phyloP scores from a whole-genome alignment of 2,113 vertebrate species.

The Corythaeola cristata region DNA sequence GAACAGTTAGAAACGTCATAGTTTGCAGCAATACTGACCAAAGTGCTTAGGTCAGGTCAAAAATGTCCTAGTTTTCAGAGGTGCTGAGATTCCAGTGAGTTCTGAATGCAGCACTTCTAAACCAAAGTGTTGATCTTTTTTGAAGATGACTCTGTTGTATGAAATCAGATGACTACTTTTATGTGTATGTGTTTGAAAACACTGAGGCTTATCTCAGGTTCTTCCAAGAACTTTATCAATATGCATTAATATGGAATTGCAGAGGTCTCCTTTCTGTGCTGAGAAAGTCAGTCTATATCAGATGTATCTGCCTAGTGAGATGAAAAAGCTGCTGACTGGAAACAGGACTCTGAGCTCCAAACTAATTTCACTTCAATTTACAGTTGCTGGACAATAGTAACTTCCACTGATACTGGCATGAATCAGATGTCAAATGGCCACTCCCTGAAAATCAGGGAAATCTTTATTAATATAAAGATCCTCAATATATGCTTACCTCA shows the following conservation, averaged over 20 bases:
- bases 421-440: not conserved
- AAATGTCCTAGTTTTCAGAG: not conserved
- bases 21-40: not conserved
- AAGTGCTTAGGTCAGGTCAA: not conserved
- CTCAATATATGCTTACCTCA: slow-evolving; percentile 79
- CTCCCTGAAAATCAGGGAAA: not conserved
- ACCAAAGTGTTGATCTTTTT: not conserved
- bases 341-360: not conserved
- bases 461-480: not conserved
- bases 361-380: not conserved
- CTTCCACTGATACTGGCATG: not conserved
- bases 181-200: not conserved
- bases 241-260: not conserved
- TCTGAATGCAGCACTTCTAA: not conserved
- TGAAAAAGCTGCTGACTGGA: not conserved
- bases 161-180: not conserved
- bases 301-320: not conserved
- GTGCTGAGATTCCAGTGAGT: not conserved
- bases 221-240: not conserved
- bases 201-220: not conserved
- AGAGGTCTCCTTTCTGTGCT: not conserved
- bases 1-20: not conserved
- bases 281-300: not conserved
- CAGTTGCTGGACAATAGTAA: not conserved
- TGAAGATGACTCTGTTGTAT: not conserved